Conservation (phyloP, 2,113 vertebrate species). For the Picathartes gymnocephalus region DNA sequence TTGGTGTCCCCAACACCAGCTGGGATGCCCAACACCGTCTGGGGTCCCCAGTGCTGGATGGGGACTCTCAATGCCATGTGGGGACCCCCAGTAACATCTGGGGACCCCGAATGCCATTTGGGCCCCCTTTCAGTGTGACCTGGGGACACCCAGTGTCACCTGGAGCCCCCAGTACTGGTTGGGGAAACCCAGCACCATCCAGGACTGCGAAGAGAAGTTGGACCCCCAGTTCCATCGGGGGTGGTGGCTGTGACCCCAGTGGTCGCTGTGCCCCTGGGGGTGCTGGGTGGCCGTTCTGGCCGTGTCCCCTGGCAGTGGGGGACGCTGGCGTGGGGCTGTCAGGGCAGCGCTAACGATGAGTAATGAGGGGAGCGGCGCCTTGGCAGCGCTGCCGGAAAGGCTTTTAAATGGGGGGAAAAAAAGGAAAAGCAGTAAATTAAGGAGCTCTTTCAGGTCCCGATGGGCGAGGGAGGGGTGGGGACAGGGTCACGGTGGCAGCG, state of each 20-base stretch:
- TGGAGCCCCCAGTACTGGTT: accelerated
- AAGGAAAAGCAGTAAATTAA: background rate
- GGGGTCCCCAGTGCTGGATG: background rate
- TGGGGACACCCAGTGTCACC: background rate
- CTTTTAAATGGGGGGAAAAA: background rate
- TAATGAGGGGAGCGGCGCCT: background rate
- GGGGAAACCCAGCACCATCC: background rate
- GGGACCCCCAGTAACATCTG: background rate
- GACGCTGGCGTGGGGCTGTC: background rate
- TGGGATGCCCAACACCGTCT: background rate
- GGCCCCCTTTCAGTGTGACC: background rate
- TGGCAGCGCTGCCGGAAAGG: background rate
- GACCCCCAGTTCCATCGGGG: background rate
- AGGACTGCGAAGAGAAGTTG: background rate
- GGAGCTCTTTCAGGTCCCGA: background rate
- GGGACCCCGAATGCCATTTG: background rate
- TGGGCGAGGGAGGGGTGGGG: background rate
- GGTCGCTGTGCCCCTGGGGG: background rate
- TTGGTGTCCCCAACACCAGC: background rate
- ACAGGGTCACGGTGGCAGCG: background rate
- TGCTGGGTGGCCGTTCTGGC: accelerated
- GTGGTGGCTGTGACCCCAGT: accelerated
- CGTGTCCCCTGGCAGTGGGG: background rate
- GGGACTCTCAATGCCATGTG: background rate
- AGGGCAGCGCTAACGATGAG: background rate